Conservation (phyloP, 2,797 vertebrate species). For the Stomatorhinus walkeri region DNA sequence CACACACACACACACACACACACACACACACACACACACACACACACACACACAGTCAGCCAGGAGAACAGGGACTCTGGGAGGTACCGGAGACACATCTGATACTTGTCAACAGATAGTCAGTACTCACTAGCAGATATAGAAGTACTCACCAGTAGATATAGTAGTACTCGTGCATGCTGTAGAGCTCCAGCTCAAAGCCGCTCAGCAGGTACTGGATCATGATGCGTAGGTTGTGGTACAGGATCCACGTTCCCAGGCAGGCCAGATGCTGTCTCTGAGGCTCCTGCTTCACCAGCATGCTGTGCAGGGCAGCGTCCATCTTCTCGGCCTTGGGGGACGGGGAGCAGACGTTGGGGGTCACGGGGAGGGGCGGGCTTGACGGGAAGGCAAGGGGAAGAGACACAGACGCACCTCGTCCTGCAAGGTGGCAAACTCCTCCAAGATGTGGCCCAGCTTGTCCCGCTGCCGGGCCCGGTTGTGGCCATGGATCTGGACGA, state of each 20-base stretch:
- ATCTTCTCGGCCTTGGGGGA: slow-evolving; percentile 85
- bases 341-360: neutral
- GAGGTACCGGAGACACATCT: neutral
- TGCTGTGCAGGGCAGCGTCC: slow-evolving; percentile 88
- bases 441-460: slow-evolving; percentile 94
- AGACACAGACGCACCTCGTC: slow-evolving; percentile 67
- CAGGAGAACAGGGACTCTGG: neutral
- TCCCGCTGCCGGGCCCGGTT: slow-evolving; percentile 95
- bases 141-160: slow-evolving; percentile 66
- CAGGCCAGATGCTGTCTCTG: slow-evolving; percentile 94
- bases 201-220: slow-evolving; percentile 97
- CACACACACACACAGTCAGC: neutral
- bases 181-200: slow-evolving; percentile 96
- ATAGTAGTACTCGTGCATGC: slow-evolving; percentile 99
- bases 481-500: slow-evolving; percentile 97
- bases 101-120: no score
- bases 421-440: slow-evolving; percentile 95
- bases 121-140: neutral
- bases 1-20: neutral
- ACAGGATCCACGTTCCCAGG: slow-evolving; percentile 95
- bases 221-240: slow-evolving; percentile 97
- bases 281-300: slow-evolving; percentile 94
- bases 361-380: neutral
- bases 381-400: neutral
- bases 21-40: slow-evolving; percentile 17